These are phyloP conservation scores for Epizoanthus rinbou DNA, from an alignment of 92 coral and sea anemone genomes.

Conservation along the genomic window DNA sequence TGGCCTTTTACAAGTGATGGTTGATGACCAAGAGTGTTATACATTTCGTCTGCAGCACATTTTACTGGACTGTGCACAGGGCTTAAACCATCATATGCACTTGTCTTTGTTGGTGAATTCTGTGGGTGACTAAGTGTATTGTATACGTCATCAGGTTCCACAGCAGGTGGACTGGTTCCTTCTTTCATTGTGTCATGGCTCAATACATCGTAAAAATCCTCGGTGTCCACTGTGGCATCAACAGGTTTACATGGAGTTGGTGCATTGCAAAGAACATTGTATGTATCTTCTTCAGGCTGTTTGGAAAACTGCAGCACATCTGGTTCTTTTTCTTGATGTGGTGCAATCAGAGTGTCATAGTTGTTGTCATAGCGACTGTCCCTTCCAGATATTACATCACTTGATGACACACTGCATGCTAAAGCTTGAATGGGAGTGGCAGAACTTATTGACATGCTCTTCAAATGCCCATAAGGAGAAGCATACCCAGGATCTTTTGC, in stretches of 20 bases:
- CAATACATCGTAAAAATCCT: slow-evolving; percentile 38
- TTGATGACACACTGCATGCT: slow-evolving; percentile 20
- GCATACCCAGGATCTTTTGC: slow-evolving; percentile 62
- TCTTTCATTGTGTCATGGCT: slow-evolving; percentile 39
- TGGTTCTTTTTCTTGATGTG: background rate
- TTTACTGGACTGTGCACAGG: slow-evolving; percentile 27
- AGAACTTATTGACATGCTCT: slow-evolving; percentile 31
- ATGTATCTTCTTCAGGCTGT: slow-evolving; percentile 20
- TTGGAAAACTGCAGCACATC: no score
- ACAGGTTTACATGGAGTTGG: background rate
- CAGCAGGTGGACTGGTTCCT: slow-evolving; percentile 18
- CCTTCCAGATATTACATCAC: background rate
- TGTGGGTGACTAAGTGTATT: slow-evolving; percentile 44
- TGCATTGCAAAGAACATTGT: slow-evolving; percentile 25
- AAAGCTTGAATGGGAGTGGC: slow-evolving; percentile 38
- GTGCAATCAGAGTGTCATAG: slow-evolving; percentile 11
- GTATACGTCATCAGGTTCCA: slow-evolving; percentile 43
- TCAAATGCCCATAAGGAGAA: slow-evolving; percentile 80
- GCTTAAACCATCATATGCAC: slow-evolving; percentile 44
- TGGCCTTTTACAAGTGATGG: background rate
- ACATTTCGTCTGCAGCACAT: slow-evolving; percentile 32
- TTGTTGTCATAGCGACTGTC: background rate
- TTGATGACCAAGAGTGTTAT: slow-evolving; percentile 39
- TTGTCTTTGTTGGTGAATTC: slow-evolving; percentile 39
- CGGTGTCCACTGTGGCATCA: background rate